Conservation (phyloP, 2,113 vertebrate species). For the Oostethus manadensis region DNA sequence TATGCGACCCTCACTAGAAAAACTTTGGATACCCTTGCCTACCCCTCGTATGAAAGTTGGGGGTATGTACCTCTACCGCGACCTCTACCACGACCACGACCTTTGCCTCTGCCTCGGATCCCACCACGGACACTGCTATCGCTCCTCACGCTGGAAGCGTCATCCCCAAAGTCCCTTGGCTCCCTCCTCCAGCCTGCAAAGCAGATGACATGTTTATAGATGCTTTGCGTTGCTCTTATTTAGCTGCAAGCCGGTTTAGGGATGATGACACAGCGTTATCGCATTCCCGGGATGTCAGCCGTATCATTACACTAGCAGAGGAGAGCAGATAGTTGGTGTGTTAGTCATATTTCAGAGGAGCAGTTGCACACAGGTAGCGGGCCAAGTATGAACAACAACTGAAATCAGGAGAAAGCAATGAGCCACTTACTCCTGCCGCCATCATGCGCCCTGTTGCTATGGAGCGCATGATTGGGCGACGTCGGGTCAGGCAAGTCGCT, state of each 20-base stretch:
- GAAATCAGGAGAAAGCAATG: slow-evolving; percentile 7
- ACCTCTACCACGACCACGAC: slow-evolving; percentile 83
- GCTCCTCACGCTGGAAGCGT: slow-evolving; percentile 77
- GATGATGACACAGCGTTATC: background rate
- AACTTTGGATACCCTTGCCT: too few relatives aligned
- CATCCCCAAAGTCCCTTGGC: slow-evolving; percentile 78
- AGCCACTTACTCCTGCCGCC: slow-evolving; percentile 77
- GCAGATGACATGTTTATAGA: background rate
- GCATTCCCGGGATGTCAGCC: background rate
- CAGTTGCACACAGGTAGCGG: background rate
- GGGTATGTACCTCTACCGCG: slow-evolving; percentile 72
- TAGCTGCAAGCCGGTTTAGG: background rate
- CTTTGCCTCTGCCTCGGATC: slow-evolving; percentile 77
- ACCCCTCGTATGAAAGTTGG: too few relatives aligned
- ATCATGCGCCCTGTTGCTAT: slow-evolving; percentile 76
- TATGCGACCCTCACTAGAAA: too few relatives aligned
- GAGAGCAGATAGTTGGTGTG: too few relatives aligned
- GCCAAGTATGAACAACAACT: background rate
- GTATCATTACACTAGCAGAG: background rate
- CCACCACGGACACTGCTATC: slow-evolving; percentile 79
- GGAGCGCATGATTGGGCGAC: slow-evolving; percentile 71
- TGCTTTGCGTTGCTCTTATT: too few relatives aligned
- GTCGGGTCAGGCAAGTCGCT: slow-evolving; percentile 49
- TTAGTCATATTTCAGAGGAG: background rate
- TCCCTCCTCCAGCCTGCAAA: slow-evolving; percentile 82